Conservation (phyloP, 2,797 vertebrate species). For the Rhabdomys pumilio region DNA sequence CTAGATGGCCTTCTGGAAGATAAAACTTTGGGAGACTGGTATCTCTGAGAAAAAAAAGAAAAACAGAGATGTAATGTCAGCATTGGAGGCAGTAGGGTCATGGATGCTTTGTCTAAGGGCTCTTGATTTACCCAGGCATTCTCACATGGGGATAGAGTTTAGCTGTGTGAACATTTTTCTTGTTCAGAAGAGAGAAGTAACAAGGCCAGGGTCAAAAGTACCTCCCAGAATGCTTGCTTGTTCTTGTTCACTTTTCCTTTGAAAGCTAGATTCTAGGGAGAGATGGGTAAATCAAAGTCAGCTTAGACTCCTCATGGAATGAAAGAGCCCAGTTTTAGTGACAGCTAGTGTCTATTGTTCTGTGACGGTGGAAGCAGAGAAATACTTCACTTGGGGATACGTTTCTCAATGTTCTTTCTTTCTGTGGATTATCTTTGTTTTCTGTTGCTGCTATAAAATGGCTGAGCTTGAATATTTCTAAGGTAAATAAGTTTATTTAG, state of each 20-base stretch:
- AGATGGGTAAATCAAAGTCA: constrained; percentile 8
- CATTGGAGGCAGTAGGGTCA: accelerated
- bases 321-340: neutral
- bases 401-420: neutral
- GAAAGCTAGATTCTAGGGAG: neutral
- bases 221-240: neutral
- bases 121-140: neutral
- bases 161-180: neutral
- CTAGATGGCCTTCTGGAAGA: neutral
- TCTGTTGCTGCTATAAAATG: neutral
- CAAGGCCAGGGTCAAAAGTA: neutral
- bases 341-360: neutral
- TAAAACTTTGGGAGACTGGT: neutral
- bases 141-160: neutral
- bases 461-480: neutral
- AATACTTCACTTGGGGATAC: neutral
- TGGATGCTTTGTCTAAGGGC: accelerated
- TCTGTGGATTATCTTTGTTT: neutral
- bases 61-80: neutral
- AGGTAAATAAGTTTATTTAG: neutral
- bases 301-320: neutral
- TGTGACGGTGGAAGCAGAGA: neutral
- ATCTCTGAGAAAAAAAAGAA: neutral
- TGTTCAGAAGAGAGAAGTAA: neutral
- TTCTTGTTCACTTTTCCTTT: neutral